These are phyloP conservation scores for Leptinotarsa undecemlineata DNA, from an alignment of 1,140 invertebrate species.

Conservation along the genomic window DNA sequence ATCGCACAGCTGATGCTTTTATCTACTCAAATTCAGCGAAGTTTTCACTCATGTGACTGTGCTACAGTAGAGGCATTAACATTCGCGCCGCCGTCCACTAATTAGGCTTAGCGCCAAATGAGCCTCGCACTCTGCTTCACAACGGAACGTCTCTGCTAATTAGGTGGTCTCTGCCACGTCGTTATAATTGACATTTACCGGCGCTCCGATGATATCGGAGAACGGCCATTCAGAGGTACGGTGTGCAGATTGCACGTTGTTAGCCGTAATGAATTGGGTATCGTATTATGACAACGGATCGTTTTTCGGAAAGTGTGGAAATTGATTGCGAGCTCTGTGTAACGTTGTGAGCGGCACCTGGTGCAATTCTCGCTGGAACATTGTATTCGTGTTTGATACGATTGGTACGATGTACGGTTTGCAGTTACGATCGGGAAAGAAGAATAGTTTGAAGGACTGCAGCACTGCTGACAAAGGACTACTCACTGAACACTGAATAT, in stretches of 20 bases:
- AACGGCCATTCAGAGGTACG: constrained; percentile 21
- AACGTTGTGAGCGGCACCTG: too few relatives aligned
- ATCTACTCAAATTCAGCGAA: too few relatives aligned
- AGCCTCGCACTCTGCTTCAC: constrained; percentile 5
- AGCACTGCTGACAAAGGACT: too few relatives aligned
- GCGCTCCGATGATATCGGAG: constrained; percentile 20
- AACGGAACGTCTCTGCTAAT: constrained; percentile 26
- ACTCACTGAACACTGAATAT: too few relatives aligned
- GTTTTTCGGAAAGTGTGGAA: constrained; percentile 14
- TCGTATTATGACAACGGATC: constrained; percentile 20
- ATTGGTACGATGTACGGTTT: too few relatives aligned
- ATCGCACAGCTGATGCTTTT: too few relatives aligned
- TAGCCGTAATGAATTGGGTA: constrained; percentile 21
- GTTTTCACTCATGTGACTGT: too few relatives aligned
- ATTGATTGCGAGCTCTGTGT: not conserved
- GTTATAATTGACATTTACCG: constrained; percentile 28
- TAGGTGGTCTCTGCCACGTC: constrained; percentile 20
- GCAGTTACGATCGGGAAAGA: too few relatives aligned
- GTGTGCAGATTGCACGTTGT: constrained; percentile 24
- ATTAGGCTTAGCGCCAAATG: constrained; percentile 17
- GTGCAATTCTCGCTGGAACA: too few relatives aligned
- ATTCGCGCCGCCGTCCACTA: not conserved
- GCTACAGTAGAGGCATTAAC: constrained; percentile 5
- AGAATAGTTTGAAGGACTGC: too few relatives aligned
- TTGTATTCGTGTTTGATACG: too few relatives aligned